Conservation (phyloP, 2,113 vertebrate genomes). For the Centropus bengalensis region DNA sequence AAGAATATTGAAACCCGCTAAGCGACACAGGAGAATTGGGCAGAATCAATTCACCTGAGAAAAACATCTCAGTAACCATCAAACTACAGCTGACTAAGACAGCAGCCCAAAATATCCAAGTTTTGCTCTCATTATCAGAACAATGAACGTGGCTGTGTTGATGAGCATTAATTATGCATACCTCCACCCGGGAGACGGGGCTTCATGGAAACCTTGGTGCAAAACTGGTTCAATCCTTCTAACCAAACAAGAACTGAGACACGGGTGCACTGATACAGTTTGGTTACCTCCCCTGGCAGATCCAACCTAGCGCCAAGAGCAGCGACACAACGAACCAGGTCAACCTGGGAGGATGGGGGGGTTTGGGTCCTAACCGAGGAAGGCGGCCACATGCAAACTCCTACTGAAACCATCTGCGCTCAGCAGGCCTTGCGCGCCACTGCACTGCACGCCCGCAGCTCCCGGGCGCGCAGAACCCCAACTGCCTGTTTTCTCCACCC, state of each 20-base stretch:
- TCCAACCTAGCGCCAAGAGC: neutral
- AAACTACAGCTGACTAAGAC: neutral
- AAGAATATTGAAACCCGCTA: neutral
- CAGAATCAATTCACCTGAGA: neutral
- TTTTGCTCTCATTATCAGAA: slow-evolving; percentile 59
- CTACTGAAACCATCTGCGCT: neutral
- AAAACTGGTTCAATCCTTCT: slow-evolving; percentile 79
- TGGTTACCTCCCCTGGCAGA: slow-evolving; percentile 47
- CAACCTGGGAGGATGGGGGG: no score
- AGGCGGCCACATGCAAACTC: neutral
- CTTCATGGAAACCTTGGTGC: slow-evolving; percentile 76
- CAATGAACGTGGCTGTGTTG: slow-evolving; percentile 71
- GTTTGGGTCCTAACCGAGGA: neutral
- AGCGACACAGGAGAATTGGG: neutral
- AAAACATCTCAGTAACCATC: neutral
- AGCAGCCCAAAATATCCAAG: neutral
- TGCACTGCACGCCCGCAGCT: accelerated
- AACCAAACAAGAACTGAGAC: slow-evolving; percentile 79
- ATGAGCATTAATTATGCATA: slow-evolving; percentile 78
- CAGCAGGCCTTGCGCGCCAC: accelerated
- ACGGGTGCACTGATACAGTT: slow-evolving; percentile 55
- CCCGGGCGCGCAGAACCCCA: neutral
- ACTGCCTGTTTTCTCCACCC: neutral
- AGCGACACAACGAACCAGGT: neutral
- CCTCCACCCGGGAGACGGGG: slow-evolving; percentile 78